These are phyloP conservation scores for Leptinotarsa haldemani DNA, from an alignment of 2,888 invertebrate species.

Conservation along the genomic window DNA sequence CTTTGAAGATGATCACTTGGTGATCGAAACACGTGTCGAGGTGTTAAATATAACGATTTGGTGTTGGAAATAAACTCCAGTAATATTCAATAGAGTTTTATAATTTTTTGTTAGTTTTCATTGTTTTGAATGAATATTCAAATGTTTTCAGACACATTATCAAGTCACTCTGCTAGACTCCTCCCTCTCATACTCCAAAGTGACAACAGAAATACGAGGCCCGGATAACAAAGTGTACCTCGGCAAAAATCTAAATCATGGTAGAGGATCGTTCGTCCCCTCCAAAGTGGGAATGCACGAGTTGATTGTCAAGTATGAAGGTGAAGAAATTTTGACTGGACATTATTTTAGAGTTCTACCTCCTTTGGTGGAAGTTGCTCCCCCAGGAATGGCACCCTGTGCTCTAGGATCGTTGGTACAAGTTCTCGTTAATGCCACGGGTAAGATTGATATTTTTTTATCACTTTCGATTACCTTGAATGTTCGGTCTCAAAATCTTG, in stretches of 20 bases:
- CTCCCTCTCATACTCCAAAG: constrained; percentile 59
- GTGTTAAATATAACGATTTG: too few relatives aligned
- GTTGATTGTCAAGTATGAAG: constrained; percentile 71
- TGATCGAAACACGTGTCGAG: too few relatives aligned
- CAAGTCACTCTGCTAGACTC: constrained; percentile 79
- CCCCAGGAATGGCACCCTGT: constrained; percentile 95
- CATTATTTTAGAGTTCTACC: constrained; percentile 91
- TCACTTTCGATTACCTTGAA: too few relatives aligned
- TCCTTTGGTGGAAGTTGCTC: constrained; percentile 85
- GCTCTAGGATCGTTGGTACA: constrained; percentile 95
- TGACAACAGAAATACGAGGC: constrained; percentile 62
- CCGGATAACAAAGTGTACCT: constrained; percentile 63
- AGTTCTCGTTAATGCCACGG: constrained; percentile 89
- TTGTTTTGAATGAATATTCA: background rate
- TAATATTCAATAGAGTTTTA: too few relatives aligned
- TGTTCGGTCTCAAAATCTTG: too few relatives aligned
- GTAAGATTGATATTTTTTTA: constrained; percentile 61
- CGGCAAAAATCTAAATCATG: constrained; percentile 74
- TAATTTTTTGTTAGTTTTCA: too few relatives aligned
- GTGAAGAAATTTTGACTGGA: constrained; percentile 69
- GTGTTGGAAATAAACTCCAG: too few relatives aligned
- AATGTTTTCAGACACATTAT: constrained; percentile 76
- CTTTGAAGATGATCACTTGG: too few relatives aligned
- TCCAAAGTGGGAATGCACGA: constrained; percentile 95
- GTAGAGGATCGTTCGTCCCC: constrained; percentile 87